Conservation (phyloP, 2,113 vertebrate genomes). For the Gymnorhina tibicen region DNA sequence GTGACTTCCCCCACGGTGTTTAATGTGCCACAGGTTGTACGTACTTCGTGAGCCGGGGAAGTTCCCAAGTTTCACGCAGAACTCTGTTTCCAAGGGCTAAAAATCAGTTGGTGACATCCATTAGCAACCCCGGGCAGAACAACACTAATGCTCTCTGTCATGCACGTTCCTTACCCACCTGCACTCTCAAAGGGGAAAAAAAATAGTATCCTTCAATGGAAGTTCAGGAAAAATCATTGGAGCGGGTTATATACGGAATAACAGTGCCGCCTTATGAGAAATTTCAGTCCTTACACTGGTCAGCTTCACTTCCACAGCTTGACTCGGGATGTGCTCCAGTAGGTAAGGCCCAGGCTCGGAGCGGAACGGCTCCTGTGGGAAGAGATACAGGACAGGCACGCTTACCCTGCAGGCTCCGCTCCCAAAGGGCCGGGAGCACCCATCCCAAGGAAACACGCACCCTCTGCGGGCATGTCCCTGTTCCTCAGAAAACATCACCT, state of each 20-base stretch:
- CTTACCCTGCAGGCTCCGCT: accelerated
- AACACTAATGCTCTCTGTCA: too few species aligned
- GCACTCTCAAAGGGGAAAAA: too few species aligned
- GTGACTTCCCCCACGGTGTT: background rate
- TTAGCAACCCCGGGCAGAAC: background rate
- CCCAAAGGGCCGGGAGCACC: accelerated
- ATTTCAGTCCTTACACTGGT: background rate
- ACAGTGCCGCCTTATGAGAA: background rate
- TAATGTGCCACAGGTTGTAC: background rate
- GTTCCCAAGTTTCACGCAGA: background rate
- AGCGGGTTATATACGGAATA: background rate
- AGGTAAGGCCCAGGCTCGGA: accelerated
- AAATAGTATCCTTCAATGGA: accelerated
- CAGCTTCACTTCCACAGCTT: background rate
- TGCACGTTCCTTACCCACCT: background rate
- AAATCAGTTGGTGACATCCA: background rate
- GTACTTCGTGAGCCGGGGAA: background rate
- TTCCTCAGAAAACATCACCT: background rate
- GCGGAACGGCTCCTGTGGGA: background rate
- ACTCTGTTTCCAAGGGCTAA: background rate
- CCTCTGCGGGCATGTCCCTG: accelerated
- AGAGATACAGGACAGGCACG: accelerated
- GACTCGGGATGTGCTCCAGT: accelerated
- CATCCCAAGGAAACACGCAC: accelerated
- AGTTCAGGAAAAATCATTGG: accelerated